Percentiles rank a stretch among this genome's conserved stretches.
phyloP scores from a whole-genome alignment of 2,797 vertebrate genomes.

The Rhodeus uyekii region DNA sequence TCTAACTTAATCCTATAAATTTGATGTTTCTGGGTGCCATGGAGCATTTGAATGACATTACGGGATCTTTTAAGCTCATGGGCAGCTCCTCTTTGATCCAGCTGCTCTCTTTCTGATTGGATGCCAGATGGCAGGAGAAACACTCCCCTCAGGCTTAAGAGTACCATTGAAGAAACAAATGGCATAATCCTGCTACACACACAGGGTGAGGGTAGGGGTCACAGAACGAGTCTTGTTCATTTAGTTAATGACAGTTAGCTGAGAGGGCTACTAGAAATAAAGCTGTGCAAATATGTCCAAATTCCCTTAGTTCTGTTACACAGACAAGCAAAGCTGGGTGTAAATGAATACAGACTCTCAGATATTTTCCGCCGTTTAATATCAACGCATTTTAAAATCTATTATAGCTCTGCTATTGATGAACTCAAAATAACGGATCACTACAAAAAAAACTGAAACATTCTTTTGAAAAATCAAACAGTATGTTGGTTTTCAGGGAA shows the following conservation, averaged over 20 bases:
- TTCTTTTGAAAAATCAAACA: conserved; percentile 25
- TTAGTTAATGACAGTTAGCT: conserved; percentile 31
- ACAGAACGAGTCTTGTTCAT: conserved; percentile 22
- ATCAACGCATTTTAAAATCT: not conserved
- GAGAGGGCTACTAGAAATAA: conserved; percentile 7
- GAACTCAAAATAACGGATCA: not conserved
- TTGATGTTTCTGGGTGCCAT: conserved; percentile 62
- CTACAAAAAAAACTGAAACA: not conserved
- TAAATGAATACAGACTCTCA: not conserved
- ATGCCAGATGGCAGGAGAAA: conserved; percentile 64
- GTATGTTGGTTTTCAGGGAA: not conserved
- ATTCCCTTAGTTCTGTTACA: conserved; percentile 5
- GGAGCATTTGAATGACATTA: conserved; percentile 1
- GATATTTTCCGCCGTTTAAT: not conserved
- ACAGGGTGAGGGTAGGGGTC: conserved; percentile 15
- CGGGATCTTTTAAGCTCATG: conserved; percentile 4
- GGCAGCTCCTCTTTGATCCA: conserved; percentile 18
- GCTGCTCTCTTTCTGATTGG: conserved; percentile 62
- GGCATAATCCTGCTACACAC: conserved; percentile 32
- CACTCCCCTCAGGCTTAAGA: conserved; percentile 21
- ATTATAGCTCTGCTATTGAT: no score
- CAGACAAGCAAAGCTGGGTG: not conserved
- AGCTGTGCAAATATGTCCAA: not conserved
- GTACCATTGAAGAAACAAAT: conserved; percentile 20
- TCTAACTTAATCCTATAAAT: conserved; percentile 2